Evolutionary conservation across 2,888 invertebrate genomes (phyloP).

Genomic region (Thelaira solivaga): DNA sequence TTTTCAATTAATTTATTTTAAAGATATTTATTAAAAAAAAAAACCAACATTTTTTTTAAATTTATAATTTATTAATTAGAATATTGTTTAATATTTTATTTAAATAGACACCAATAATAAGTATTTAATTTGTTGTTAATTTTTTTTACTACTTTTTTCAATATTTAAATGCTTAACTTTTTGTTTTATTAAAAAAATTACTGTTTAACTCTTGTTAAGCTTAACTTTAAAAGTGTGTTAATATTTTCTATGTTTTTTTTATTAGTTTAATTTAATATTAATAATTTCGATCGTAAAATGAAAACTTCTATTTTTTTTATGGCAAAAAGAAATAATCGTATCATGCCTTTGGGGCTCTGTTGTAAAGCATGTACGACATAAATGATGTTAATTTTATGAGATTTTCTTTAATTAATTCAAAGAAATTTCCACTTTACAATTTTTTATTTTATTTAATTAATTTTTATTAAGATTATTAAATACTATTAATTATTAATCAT

Average conservation of each 20-base stretch:
- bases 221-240: no score
- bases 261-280: no score
- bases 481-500: no score
- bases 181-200: constrained; percentile 18
- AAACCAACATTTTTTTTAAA: constrained; percentile 17
- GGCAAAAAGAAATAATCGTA: constrained; percentile 35
- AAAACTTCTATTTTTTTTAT: constrained; percentile 38
- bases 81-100: constrained; percentile 23
- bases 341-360: constrained; percentile 61
- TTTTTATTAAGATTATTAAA: no score
- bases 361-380: constrained; percentile 59
- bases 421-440: constrained; percentile 61
- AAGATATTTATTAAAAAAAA: background rate
- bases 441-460: background rate
- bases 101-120: constrained; percentile 58
- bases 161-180: background rate
- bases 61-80: background rate
- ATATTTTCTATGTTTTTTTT: background rate
- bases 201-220: no score
- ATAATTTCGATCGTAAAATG: constrained; percentile 47
- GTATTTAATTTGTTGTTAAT: constrained; percentile 2
- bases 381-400: constrained; percentile 19
- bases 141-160: background rate
- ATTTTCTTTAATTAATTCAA: constrained; percentile 5
- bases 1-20: constrained; percentile 14